Conservation (phyloP, 2,113 vertebrate species). For the Gymnorhina tibicen region DNA sequence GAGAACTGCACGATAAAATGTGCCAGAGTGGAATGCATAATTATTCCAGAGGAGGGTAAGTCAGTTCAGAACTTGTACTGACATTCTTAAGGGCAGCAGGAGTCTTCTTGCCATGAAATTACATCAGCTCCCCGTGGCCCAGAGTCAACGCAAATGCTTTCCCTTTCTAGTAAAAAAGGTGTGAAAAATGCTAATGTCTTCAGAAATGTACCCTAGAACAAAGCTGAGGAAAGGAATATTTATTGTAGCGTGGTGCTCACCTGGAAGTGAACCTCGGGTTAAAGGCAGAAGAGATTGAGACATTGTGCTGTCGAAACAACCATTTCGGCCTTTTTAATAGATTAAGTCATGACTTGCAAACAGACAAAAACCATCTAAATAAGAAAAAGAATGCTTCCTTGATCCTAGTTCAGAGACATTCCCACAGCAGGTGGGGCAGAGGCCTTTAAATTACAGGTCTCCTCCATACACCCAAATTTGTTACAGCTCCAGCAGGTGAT, state of each 20-base stretch:
- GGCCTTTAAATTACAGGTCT: conserved; percentile 28
- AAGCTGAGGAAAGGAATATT: background rate
- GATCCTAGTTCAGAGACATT: conserved; percentile 64
- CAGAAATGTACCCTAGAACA: background rate
- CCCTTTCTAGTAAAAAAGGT: conserved; percentile 60
- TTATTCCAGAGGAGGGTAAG: conserved; percentile 63
- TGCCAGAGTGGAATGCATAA: conserved; percentile 63
- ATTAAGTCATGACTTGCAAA: conserved; percentile 40
- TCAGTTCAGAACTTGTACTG: conserved; percentile 67
- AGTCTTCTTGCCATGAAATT: conserved; percentile 55
- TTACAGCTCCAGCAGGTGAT: background rate
- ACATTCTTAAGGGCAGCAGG: conserved; percentile 59
- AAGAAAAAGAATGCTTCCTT: conserved; percentile 57
- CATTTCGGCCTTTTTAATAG: background rate
- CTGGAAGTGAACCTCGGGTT: background rate
- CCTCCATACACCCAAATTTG: background rate
- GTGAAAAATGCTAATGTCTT: conserved; percentile 54
- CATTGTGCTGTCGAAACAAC: background rate
- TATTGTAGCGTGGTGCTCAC: background rate
- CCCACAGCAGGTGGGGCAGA: conserved; percentile 57
- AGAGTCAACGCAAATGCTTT: conserved; percentile 45
- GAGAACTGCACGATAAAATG: conserved; percentile 51
- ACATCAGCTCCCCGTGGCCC: conserved; percentile 45
- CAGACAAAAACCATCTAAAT: conserved; percentile 19
- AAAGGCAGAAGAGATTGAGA: background rate